phyloP scores from a whole-genome alignment of 2,113 vertebrate genomes.

The Sinosuthora webbiana region DNA sequence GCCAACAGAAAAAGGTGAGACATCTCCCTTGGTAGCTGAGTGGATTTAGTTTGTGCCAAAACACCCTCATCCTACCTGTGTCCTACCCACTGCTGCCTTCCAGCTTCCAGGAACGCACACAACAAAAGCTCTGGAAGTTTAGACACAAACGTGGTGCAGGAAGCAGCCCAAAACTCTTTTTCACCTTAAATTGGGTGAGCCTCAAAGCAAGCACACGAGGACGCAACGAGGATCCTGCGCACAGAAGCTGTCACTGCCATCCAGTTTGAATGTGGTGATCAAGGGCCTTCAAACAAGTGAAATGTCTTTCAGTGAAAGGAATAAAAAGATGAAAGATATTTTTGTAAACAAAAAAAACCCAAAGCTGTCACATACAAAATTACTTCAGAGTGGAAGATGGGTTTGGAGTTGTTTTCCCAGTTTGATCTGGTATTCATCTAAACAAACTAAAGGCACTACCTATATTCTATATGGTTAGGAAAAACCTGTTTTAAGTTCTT shows the following conservation, averaged over 20 bases:
- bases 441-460: neutral
- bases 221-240: neutral
- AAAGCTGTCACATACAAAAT: neutral
- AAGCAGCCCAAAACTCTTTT: neutral
- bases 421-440: constrained; percentile 6
- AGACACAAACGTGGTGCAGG: neutral
- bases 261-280: neutral
- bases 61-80: fast-evolving
- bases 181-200: neutral
- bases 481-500: neutral
- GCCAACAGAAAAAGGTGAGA: neutral
- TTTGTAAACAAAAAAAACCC: neutral
- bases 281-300: neutral
- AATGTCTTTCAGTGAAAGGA: neutral
- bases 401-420: neutral
- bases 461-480: neutral
- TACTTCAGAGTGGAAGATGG: neutral
- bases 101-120: neutral
- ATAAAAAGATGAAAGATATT: constrained; percentile 37
- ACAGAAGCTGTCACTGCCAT: neutral
- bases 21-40: neutral
- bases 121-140: neutral
- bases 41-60: neutral
- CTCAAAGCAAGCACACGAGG: neutral
- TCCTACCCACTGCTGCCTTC: neutral